A percentile compares a stretch with the other conserved stretches of the same genome.
Conservation (phyloP, 2,888 invertebrate species). For the Tetramorium bicarinatum region DNA sequence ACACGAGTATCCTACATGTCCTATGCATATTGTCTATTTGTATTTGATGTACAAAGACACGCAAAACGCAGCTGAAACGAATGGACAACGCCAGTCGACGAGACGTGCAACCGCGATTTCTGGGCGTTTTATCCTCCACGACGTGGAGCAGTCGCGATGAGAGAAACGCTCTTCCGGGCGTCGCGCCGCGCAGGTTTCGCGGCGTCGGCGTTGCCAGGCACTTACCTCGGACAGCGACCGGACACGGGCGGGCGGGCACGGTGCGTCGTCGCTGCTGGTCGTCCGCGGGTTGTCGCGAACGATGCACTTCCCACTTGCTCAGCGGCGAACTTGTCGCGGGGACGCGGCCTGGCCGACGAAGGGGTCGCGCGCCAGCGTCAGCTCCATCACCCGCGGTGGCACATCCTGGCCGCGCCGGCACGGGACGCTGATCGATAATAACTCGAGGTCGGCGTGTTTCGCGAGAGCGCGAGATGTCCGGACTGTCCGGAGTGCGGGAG, state of each 20-base stretch:
- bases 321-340: slow-evolving; percentile 14
- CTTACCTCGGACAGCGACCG: slow-evolving; percentile 27
- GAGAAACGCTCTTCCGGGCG: neutral
- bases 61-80: neutral
- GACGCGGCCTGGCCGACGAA: slow-evolving; percentile 26
- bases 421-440: slow-evolving; percentile 34
- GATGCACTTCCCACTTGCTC: neutral
- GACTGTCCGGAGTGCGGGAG: neutral
- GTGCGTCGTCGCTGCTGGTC: neutral
- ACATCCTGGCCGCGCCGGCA: slow-evolving; percentile 17
- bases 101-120: neutral
- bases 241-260: neutral
- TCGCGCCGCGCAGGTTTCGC: neutral
- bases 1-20: too few relatives aligned
- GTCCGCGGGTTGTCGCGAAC: neutral
- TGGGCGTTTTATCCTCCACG: neutral
- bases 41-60: neutral
- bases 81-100: neutral
- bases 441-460: neutral
- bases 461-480: slow-evolving; percentile 13
- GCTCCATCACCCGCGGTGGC: slow-evolving; percentile 42
- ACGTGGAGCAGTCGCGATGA: neutral
- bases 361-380: slow-evolving; percentile 20
- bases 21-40: neutral
- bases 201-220: neutral